Evolutionary conservation across 2,888 invertebrate genomes (phyloP).

Genomic region (Acleris holmiana): DNA sequence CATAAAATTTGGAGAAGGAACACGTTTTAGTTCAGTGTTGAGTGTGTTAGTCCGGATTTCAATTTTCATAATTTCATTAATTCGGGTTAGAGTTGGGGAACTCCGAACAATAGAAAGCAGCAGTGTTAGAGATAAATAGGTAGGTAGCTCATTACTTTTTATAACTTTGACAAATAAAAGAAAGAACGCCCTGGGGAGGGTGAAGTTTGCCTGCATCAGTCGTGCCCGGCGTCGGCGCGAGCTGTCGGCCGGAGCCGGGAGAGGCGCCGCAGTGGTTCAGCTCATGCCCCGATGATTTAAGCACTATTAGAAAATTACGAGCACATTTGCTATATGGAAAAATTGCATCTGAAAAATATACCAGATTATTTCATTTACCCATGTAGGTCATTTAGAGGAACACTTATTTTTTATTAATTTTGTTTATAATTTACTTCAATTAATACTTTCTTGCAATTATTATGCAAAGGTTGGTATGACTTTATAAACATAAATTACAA

Average conservation of each 20-base stretch:
- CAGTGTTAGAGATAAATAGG: slow-evolving; percentile 62
- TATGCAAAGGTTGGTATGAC: too few species aligned
- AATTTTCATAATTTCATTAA: slow-evolving; percentile 37
- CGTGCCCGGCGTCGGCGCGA: slow-evolving; percentile 55
- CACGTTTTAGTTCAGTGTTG: slow-evolving; percentile 12
- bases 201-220: slow-evolving; percentile 58
- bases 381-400: too few species aligned
- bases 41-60: slow-evolving; percentile 25
- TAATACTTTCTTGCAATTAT: too few species aligned
- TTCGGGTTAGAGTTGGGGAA: slow-evolving; percentile 49
- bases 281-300: slow-evolving; percentile 65
- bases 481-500: too few species aligned
- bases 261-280: slow-evolving; percentile 71
- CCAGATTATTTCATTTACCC: too few species aligned
- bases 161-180: slow-evolving; percentile 70
- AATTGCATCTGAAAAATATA: too few species aligned
- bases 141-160: slow-evolving; percentile 71
- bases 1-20: slow-evolving; percentile 11
- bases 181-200: slow-evolving; percentile 58
- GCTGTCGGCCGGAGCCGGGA: slow-evolving; percentile 51
- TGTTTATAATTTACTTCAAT: too few species aligned
- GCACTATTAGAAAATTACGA: slow-evolving; percentile 73
- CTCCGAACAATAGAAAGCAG: slow-evolving; percentile 60
- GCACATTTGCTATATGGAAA: slow-evolving; percentile 49
- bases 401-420: too few species aligned